Base-by-base conservation (phyloP, 2,888 invertebrate genomes). In the Drosophila aldrichi region DNA sequence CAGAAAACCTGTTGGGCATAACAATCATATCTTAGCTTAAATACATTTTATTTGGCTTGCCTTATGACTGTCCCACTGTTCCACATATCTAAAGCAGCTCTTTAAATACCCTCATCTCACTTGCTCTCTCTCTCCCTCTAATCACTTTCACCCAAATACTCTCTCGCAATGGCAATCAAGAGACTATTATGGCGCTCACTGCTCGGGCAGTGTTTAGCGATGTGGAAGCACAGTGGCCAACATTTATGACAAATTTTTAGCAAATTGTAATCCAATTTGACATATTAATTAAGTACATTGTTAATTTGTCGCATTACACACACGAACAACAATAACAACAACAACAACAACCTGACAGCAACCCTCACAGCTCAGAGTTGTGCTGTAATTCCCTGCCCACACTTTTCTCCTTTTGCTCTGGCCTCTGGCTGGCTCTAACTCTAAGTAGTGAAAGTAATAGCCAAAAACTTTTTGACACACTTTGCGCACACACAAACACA, bases 231-330 rank as follows among this genome's bases (percentile, higher is more conserved):
- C 54, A 58, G 70, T 77, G 70, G 48, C 38, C 70, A 66, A 74
- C 79, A 74, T 70, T 77, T 81, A 72, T 85, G 88, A 88, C 88
- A 85, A 86, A 85, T 85, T 82, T 88, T 80, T 57, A 76, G 81
- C 84, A 89, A 89, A 88, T 89, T 85, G 87, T 79, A 75, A 84
- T 89, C 77, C 82, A 86, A 86, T 81, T 87, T 77, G 74, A 79
- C 81, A 89, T 81, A 89, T 86, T 87, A 86, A 86, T 86, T 89
- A 87, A 84, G 72, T 74, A 89, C 89, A 89, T 80, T 79, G 84
- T 85, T 85, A 88, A 88, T 85, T 85, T 82, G 86, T 80, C 86
- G 66, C 76, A 80, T 82, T 82, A 88, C 89, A 81, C 69, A 73
- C 71, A 75, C 70, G 71, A 57, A n/a, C 29, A 29, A n/a, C 25